Base-by-base conservation (phyloP, 2,888 invertebrate genomes). In the Seira musarum region DNA sequence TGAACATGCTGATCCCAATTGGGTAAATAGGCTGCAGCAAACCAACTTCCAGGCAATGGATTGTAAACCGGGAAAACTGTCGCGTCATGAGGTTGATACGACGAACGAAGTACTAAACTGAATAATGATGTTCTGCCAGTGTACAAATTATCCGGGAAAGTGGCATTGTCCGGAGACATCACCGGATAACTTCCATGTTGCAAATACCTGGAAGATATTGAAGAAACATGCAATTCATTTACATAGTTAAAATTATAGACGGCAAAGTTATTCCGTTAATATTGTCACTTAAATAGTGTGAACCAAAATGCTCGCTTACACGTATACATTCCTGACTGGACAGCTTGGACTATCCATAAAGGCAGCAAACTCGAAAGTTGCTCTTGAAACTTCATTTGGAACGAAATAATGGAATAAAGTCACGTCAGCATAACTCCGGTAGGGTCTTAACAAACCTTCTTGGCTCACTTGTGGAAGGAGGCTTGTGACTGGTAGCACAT, bases 181-280 rank as follows among this genome's bases (percentile, higher is more conserved):
- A 96, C 93, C 22, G 96, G 96, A 87, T 94, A 93, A 65, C 95
- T 93, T 17, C 94, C 94, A 85, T 93, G 92, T 88, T 96, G 96
- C 73, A 96, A 89, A 87, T 93, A 86, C 93, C 90, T 84, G 93
- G 90, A 69, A 30, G 2, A 30, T 5, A 30, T 8, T 2, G 8
- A 5, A 30, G 30, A 30, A 30, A 8, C 3, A 30, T 30, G 30
- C 3, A 5, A 30, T 30, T 30, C 30, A 30, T 2, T 30, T 30
- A 30, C 8, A n/a, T 30, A 30, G 30, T 8, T n/a, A n/a, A n/a
- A n/a, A n/a, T n/a, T n/a, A n/a, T n/a, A n/a, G n/a, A n/a, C n/a
- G n/a, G n/a, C 13, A 40, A 40, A 40, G 13, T 40, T 8, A 40
- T 40, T 40, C 40, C 13, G 13, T 13, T 40, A 13, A 13, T 40